These are phyloP conservation scores for Cosmia trapezina DNA, from an alignment of 2,888 invertebrate genomes.

Conservation along the genomic window DNA sequence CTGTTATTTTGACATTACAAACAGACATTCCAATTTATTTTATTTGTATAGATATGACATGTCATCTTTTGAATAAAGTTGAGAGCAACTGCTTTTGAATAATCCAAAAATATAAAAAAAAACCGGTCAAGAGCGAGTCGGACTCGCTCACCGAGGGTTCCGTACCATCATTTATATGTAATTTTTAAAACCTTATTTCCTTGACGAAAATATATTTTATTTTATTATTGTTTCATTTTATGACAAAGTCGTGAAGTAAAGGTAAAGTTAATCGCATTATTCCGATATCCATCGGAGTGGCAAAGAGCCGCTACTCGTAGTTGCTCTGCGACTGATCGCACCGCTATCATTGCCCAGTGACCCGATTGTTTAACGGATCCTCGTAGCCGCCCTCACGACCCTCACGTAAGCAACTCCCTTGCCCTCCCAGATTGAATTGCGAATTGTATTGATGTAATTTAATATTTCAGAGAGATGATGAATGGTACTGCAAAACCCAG, in stretches of 20 bases:
- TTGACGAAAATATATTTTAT: too few species aligned
- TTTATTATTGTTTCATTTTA: too few species aligned
- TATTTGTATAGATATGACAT: too few species aligned
- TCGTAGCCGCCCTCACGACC: constrained; percentile 15
- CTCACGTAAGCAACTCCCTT: constrained; percentile 3
- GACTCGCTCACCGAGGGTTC: too few species aligned
- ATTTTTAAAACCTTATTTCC: too few species aligned
- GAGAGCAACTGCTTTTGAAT: too few species aligned
- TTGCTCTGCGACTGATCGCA: constrained; percentile 25
- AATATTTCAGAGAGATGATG: background rate
- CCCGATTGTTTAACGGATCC: constrained; percentile 29
- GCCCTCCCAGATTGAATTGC: background rate
- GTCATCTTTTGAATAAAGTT: too few species aligned
- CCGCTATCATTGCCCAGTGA: constrained; percentile 24
- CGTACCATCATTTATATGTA: too few species aligned
- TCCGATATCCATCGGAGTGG: constrained; percentile 8
- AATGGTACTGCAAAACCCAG: background rate
- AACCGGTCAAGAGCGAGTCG: too few species aligned
- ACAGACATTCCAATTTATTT: too few species aligned
- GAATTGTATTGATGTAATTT: background rate
- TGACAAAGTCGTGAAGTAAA: background rate
- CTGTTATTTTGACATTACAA: too few species aligned
- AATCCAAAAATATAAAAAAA: too few species aligned
- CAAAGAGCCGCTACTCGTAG: constrained; percentile 25
- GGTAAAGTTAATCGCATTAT: constrained; percentile 13